Evolutionary conservation across 2,113 vertebrate genomes (phyloP), one percentile per base, ranked within the genome.

Genomic region (Chlorodrepanis virens): DNA sequence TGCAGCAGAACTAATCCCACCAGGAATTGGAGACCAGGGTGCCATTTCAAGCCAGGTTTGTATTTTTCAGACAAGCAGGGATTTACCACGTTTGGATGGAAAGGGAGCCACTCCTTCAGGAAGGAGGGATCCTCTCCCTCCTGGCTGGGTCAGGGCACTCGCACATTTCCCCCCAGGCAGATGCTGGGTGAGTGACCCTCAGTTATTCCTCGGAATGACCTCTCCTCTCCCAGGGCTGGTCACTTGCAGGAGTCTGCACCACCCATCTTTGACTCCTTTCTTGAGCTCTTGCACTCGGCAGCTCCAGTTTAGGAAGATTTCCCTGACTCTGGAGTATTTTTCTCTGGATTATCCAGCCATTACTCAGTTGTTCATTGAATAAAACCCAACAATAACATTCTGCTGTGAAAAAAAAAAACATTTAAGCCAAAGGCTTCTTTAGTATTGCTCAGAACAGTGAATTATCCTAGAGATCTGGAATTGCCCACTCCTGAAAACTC

Each of bases 341-440:
- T 42, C 50, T 37, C 83, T 42, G 56, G 44, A 52, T 61, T 54
- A 3, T n/a, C 42, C 71, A 83, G 57, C 85, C 90, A 18, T 88
- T 86, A 79, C 82, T 96, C 50, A 33, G 68, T 80, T 86, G 70
- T 83, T 12, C 0, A 0, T 91, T 96, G 93, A 94, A 39, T 80
- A 81, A 86, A 95, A 35, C 63, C 91, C 91, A 86, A 84, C 87
- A 92, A 79, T 75, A 93, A 93, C 83, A 76, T 78, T 89, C 65
- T 76, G 15, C 45, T 89, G 77, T n/a, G 53, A 19, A 5, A 7
- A 17, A 21, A 31, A 21, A 57, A 23, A 60, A 31, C 9, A 10
- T 23, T 37, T 14, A 37, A 82, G 85, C 77, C 94, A 65, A 82
- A 71, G 52, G 56, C 69, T 64, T 57, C 61, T 74, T 82, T 68